These are phyloP conservation scores for Microplitis deprimator DNA, from an alignment of 2,888 invertebrate species.

Conservation along the genomic window DNA sequence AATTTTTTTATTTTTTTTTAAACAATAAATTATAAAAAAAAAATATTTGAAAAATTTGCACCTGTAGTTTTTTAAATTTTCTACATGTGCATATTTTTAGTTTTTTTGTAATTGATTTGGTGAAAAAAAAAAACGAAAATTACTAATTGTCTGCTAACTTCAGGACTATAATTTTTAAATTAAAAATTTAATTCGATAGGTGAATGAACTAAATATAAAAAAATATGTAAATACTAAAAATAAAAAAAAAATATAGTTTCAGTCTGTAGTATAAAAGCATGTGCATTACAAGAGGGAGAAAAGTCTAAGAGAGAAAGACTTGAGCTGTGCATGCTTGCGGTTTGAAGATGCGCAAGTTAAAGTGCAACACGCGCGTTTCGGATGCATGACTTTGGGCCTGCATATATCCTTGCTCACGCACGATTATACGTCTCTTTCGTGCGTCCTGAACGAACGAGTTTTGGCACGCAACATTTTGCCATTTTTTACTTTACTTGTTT, in stretches of 20 bases:
- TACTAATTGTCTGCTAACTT: no score
- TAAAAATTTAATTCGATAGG: neutral
- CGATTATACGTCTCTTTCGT: conserved; percentile 29
- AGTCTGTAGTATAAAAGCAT: conserved; percentile 16
- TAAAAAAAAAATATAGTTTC: conserved; percentile 17
- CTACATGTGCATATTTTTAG: no score
- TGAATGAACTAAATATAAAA: conserved; percentile 7
- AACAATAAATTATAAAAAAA: no score
- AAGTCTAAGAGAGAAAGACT: neutral
- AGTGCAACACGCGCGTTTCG: conserved; percentile 36
- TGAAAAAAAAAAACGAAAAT: no score
- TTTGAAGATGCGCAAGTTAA: conserved; percentile 26
- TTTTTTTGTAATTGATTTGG: no score
- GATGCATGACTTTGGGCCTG: conserved; percentile 32
- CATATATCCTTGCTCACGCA: conserved; percentile 34
- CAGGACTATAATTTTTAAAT: no score
- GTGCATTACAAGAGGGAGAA: conserved; percentile 8
- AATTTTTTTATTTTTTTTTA: no score
- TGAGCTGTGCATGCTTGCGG: conserved; percentile 26
- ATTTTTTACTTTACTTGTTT: conserved; percentile 7
- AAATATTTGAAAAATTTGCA: no score
- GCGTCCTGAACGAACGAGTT: conserved; percentile 33
- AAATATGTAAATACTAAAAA: neutral
- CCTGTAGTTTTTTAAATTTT: no score
- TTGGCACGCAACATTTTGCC: conserved; percentile 32